phyloP scores from a whole-genome alignment of 1,140 invertebrate genomes.

The Lethrus apterus region DNA sequence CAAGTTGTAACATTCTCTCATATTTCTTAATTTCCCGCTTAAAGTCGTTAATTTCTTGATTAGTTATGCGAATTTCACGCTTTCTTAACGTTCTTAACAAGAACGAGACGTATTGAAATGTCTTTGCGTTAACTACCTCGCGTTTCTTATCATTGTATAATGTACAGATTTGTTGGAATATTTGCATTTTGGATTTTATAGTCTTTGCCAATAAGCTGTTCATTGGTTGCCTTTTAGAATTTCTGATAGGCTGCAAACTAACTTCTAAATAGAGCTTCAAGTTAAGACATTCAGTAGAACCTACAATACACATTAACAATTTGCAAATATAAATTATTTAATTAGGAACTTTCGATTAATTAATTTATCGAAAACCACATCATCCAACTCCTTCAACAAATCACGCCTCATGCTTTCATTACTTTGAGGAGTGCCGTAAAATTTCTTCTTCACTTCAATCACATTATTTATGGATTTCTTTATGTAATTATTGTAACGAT shows the following conservation, averaged over 20 bases:
- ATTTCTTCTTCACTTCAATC: conserved; percentile 47
- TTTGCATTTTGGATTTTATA: conserved; percentile 25
- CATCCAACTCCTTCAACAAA: too few species aligned
- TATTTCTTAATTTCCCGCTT: conserved; percentile 30
- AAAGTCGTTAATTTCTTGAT: conserved; percentile 37
- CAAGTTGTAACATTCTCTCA: conserved; percentile 20
- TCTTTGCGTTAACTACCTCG: too few species aligned
- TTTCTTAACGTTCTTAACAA: conserved; percentile 18
- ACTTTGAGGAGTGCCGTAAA: too few species aligned
- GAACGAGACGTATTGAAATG: conserved; percentile 5
- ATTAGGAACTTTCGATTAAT: too few species aligned
- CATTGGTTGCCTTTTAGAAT: conserved; percentile 19
- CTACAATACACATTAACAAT: too few species aligned
- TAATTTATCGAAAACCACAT: too few species aligned
- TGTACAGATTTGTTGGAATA: conserved; percentile 17
- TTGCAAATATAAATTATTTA: too few species aligned
- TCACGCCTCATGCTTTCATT: too few species aligned
- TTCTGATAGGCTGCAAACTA: conserved; percentile 12
- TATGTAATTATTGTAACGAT: conserved; percentile 52
- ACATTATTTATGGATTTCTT: conserved; percentile 50
- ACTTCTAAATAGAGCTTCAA: too few species aligned
- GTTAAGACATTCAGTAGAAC: too few species aligned
- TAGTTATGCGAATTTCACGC: conserved; percentile 41
- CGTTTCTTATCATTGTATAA: conserved; percentile 7
- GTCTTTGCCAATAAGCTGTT: conserved; percentile 23